Base-by-base conservation (phyloP, 1,140 invertebrate species). In the Drosophila dunni region DNA sequence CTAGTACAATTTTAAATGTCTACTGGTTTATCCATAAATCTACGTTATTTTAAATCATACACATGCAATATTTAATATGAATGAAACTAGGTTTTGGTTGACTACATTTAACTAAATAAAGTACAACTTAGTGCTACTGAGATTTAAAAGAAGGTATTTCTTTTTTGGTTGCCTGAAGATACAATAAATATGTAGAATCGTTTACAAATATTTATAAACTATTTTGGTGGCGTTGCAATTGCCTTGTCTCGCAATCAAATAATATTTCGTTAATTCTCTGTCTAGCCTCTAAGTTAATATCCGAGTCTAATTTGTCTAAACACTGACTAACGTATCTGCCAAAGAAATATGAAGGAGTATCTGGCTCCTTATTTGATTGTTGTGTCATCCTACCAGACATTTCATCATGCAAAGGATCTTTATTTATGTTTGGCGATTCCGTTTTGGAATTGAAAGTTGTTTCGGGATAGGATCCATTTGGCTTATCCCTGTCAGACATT, bases 211-310 rank as follows among this genome's bases (percentile, higher is more conserved):
- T 36, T 0, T 9, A 38, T 42, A 11, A 11, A 10, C 9, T 40
- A 57, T 38, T 67, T 54, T 67, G 58, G 29, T 56, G 42, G 8
- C 64, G 64, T 34, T 38, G 11, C 44, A 67, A 67, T 58, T 67
- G 64, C 34, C n/a, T 44, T 48, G 10, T 57, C 6, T 67, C 64
- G 10, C 15, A 58, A 38, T 57, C 58, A 29, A 48, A 58, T 9
- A 67, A 48, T 3, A 67, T 58, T 48, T 57, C 53, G 9, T 20
- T 48, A 29, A 67, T 67, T 13, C 58, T 67, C 15, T 67, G 53
- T 33, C 64, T 57, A 10, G 64, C 64, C n/a, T 67, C 42, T 34
- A 67, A 48, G 11, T 67, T 57, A 8, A 67, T 29, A 48, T 67
- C 64, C 6, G 64, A 8, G 11, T 67, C 53, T 1, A 67, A 34